Conservation (phyloP, 2,113 vertebrate species). For the Cyphomyrus plagiostoma region DNA sequence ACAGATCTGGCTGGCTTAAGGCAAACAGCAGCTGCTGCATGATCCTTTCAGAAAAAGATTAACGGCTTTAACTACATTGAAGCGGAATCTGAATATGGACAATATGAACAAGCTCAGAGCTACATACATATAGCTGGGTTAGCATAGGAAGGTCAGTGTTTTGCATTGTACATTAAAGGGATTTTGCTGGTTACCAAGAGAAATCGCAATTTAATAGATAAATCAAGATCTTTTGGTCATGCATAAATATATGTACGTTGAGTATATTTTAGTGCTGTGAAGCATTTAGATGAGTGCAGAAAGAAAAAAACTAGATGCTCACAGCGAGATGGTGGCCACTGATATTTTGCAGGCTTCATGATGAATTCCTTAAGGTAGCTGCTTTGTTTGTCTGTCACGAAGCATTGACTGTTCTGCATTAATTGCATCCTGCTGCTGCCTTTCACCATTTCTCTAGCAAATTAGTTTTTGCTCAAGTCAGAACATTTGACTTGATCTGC, state of each 20-base stretch:
- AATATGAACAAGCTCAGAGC: not conserved
- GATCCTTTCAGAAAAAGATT: not conserved
- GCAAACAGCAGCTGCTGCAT: not conserved
- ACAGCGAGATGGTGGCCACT: not conserved
- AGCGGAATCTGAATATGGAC: not conserved
- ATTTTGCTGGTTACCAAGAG: not conserved
- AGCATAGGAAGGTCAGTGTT: not conserved
- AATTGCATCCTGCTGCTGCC: not conserved
- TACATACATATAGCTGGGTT: not conserved
- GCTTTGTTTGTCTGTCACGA: not conserved
- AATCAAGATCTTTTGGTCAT: not conserved
- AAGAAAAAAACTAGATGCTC: not conserved
- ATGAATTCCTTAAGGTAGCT: not conserved
- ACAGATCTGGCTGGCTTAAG: not conserved
- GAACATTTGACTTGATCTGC: not conserved
- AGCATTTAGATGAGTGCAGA: not conserved
- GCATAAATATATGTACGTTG: not conserved
- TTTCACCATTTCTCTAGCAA: not conserved
- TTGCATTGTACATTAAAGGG: not conserved
- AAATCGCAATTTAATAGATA: not conserved
- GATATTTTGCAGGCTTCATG: not conserved
- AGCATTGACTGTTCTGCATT: not conserved
- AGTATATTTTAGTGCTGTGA: not conserved
- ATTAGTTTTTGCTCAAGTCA: not conserved
- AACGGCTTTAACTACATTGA: not conserved